phyloP scores from a whole-genome alignment of 2,797 vertebrate genomes.

The Pipistrellus nathusii region DNA sequence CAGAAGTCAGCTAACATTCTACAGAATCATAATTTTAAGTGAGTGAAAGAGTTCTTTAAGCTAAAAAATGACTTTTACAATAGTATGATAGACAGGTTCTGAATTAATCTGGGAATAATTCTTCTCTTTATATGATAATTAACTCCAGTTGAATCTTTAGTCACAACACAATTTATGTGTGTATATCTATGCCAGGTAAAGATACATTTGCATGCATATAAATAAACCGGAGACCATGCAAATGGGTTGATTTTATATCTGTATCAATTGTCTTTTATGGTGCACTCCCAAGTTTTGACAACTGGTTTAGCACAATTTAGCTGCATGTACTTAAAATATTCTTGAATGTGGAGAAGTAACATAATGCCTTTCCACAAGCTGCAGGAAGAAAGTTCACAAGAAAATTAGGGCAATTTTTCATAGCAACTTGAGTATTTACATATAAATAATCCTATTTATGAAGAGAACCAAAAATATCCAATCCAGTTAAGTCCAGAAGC shows the following conservation, averaged over 20 bases:
- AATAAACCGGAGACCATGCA: conserved; percentile 55
- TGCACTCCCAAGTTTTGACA: conserved; percentile 76
- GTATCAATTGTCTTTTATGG: conserved; percentile 73
- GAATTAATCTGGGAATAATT: conserved; percentile 77
- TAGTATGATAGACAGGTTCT: conserved; percentile 58
- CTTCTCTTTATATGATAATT: conserved; percentile 58
- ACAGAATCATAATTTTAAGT: conserved; percentile 64
- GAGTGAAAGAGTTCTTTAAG: conserved; percentile 58
- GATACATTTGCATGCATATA: conserved; percentile 61
- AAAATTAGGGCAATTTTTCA: conserved; percentile 83
- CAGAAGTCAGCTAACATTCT: conserved; percentile 60
- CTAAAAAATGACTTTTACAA: conserved; percentile 70
- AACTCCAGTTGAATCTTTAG: conserved; percentile 64
- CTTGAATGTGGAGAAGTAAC: conserved; percentile 80
- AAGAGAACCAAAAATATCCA: conserved; percentile 82
- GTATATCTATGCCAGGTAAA: conserved; percentile 57
- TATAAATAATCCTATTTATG: conserved; percentile 84
- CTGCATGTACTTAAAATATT: conserved; percentile 82
- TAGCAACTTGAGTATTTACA: conserved; percentile 83
- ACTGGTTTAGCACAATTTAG: conserved; percentile 80
- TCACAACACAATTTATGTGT: conserved; percentile 39
- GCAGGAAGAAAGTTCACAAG: conserved; percentile 78
- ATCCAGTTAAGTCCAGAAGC: conserved; percentile 79
- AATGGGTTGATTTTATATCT: conserved; percentile 65
- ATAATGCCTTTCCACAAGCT: conserved; percentile 75